Evolutionary conservation across 2,888 invertebrate genomes (phyloP).

Genomic region (Punctoribates punctum): DNA sequence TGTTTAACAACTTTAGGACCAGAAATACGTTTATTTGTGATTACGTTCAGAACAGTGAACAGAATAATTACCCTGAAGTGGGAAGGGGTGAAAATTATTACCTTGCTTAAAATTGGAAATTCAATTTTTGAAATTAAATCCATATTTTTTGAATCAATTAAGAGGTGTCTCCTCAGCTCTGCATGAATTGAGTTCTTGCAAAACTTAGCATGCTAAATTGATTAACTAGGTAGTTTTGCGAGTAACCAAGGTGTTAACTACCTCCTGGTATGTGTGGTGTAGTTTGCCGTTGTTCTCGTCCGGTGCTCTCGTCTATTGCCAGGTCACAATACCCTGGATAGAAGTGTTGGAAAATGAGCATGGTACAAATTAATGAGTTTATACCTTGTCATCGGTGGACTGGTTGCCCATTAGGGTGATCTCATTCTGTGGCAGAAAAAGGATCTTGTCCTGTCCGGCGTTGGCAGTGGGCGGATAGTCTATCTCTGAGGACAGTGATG

Average conservation of each 20-base stretch:
- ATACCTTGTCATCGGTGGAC: slow-evolving; percentile 80
- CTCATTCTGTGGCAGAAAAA: slow-evolving; percentile 79
- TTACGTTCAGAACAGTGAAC: slow-evolving; percentile 49
- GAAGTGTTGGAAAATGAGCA: neutral
- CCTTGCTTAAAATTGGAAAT: too few relatives aligned
- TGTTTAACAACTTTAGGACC: slow-evolving; percentile 66
- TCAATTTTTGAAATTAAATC: too few relatives aligned
- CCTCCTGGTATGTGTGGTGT: slow-evolving; percentile 77
- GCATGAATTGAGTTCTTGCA: too few relatives aligned
- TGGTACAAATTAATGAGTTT: too few relatives aligned
- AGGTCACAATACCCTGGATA: slow-evolving; percentile 69
- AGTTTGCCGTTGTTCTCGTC: slow-evolving; percentile 65
- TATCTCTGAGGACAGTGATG: slow-evolving; percentile 79
- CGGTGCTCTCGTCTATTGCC: slow-evolving; percentile 92
- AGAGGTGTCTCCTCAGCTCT: too few relatives aligned
- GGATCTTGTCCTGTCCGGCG: slow-evolving; percentile 83
- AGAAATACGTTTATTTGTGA: slow-evolving; percentile 52
- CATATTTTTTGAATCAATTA: too few relatives aligned
- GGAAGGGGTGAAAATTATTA: too few relatives aligned
- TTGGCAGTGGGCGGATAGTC: slow-evolving; percentile 95
- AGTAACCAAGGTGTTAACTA: slow-evolving; percentile 84
- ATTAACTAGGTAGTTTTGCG: too few relatives aligned
- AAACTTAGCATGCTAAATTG: too few relatives aligned
- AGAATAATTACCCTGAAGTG: slow-evolving; percentile 56
- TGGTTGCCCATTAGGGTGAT: slow-evolving; percentile 81